phyloP scores from a whole-genome alignment of 2,797 vertebrate species.

The Pipistrellus nathusii region DNA sequence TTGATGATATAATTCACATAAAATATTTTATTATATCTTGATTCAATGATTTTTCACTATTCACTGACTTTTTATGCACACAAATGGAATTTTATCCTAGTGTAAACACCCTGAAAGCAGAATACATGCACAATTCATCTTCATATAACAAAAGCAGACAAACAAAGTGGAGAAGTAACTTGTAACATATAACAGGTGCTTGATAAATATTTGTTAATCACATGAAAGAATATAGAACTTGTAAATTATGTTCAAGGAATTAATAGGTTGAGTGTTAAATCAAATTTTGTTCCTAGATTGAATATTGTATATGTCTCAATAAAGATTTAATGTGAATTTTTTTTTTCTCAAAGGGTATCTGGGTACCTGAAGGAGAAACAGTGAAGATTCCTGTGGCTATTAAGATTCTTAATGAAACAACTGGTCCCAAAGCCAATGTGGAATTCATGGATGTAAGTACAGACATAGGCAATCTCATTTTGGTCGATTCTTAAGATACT shows the following conservation, averaged over 20 bases:
- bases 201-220: background rate
- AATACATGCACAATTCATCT: background rate
- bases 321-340: background rate
- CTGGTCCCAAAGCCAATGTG: constrained; percentile 97
- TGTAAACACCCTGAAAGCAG: background rate
- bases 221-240: background rate
- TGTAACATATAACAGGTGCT: background rate
- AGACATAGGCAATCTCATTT: background rate
- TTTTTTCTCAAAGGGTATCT: constrained; percentile 92
- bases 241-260: background rate
- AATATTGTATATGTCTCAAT: background rate
- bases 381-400: constrained; percentile 99
- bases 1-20: background rate
- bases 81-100: background rate
- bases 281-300: background rate
- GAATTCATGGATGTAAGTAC: constrained; percentile 99
- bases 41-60: background rate
- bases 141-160: constrained; percentile 15
- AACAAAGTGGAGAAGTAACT: background rate
- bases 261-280: background rate
- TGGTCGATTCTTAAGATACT: background rate
- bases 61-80: background rate
- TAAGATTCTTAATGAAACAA: constrained; percentile 97
- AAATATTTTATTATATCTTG: background rate
- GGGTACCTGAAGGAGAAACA: constrained; percentile 98